phyloP scores from a whole-genome alignment of 2,888 invertebrate genomes.

The Sinhomidia bicolor region DNA sequence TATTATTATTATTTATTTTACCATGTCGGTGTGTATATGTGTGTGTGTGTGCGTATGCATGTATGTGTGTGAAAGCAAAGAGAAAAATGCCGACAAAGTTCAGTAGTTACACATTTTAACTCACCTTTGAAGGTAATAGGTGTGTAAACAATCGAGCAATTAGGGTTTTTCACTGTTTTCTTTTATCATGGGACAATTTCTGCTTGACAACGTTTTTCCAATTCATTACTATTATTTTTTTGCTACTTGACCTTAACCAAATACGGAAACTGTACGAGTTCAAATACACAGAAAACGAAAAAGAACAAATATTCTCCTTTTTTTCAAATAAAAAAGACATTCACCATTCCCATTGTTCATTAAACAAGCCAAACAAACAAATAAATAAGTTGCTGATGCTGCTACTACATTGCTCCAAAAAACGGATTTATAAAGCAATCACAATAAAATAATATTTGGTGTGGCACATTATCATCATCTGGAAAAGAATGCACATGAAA shows the following conservation, averaged over 20 bases:
- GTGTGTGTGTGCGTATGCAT: too few relatives aligned
- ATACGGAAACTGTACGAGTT: too few relatives aligned
- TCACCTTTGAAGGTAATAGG: conserved; percentile 53
- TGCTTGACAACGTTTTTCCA: conserved; percentile 20
- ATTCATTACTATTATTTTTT: conserved; percentile 21
- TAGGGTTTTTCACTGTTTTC: conserved; percentile 16
- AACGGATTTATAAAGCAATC: neutral
- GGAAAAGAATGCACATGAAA: too few relatives aligned
- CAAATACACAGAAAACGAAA: too few relatives aligned
- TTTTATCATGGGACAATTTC: conserved; percentile 37
- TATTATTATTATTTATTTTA: too few relatives aligned
- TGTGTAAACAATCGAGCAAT: conserved; percentile 56
- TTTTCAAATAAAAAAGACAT: conserved; percentile 15
- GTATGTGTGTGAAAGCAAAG: conserved; percentile 5
- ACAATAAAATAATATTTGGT: neutral
- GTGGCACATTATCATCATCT: neutral
- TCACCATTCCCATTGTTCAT: conserved; percentile 12
- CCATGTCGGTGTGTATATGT: too few relatives aligned
- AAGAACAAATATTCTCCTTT: too few relatives aligned
- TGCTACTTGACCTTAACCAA: conserved; percentile 45
- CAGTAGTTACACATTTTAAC: conserved; percentile 37
- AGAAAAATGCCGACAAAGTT: conserved; percentile 50
- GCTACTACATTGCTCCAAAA: neutral
- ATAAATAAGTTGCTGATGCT: too few relatives aligned
- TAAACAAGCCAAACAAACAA: too few relatives aligned